phyloP scores from a whole-genome alignment of 2,888 invertebrate species.

The Ptychoptera albimana region DNA sequence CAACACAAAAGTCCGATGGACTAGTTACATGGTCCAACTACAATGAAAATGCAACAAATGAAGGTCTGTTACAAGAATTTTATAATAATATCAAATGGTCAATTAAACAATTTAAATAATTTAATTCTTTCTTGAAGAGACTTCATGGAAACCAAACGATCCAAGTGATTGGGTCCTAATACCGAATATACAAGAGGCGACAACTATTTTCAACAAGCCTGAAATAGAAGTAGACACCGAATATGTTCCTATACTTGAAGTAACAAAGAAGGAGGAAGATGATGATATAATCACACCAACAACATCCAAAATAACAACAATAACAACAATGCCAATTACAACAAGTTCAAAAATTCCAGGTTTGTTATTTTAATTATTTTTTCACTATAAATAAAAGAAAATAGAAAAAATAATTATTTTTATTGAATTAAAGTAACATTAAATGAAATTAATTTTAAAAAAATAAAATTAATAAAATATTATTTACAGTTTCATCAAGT shows the following conservation, averaged over 20 bases:
- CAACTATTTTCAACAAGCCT: conserved; percentile 10
- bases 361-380: too few relatives aligned
- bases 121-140: too few relatives aligned
- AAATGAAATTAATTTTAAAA: too few relatives aligned
- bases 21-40: conserved; percentile 39
- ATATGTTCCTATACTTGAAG: neutral
- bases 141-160: conserved; percentile 16
- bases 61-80: neutral
- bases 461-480: too few relatives aligned
- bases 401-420: too few relatives aligned
- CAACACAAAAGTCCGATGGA: conserved; percentile 23
- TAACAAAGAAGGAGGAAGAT: too few relatives aligned
- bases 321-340: too few relatives aligned
- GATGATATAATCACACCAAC: too few relatives aligned
- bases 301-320: too few relatives aligned
- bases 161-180: conserved; percentile 24
- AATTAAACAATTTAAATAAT: neutral
- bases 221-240: conserved; percentile 12
- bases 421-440: too few relatives aligned
- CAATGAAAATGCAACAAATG: conserved; percentile 21
- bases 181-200: conserved; percentile 14
- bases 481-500: neutral
- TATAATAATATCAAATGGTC: neutral
- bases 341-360: too few relatives aligned
- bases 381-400: too few relatives aligned